These are phyloP conservation scores for Cercocebus atys DNA, from an alignment of 2,113 vertebrate species.

Conservation along the genomic window DNA sequence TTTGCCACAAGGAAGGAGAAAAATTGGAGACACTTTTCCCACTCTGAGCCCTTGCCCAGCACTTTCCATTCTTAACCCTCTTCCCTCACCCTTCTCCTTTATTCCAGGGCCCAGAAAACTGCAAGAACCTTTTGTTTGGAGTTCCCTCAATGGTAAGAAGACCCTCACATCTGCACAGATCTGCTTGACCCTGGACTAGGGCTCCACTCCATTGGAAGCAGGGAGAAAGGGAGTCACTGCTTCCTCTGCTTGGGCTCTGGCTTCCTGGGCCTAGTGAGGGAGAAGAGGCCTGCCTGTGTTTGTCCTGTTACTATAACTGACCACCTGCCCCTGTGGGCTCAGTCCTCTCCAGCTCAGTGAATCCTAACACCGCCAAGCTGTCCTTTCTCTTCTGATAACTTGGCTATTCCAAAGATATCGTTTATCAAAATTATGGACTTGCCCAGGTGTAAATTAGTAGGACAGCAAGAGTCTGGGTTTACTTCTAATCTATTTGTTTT, in stretches of 20 bases:
- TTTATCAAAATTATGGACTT: not conserved
- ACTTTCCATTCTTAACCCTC: not conserved
- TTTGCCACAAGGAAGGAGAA: accelerated
- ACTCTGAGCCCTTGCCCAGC: accelerated
- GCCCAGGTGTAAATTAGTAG: not conserved
- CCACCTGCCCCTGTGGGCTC: not conserved
- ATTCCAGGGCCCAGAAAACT: no score
- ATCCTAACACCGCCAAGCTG: not conserved
- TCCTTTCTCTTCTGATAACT: not conserved
- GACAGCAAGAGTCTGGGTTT: not conserved
- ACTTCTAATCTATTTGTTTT: not conserved
- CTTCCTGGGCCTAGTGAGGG: no score
- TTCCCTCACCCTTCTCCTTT: accelerated
- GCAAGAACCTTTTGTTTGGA: not conserved
- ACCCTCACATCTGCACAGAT: accelerated
- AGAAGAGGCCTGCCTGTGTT: no score
- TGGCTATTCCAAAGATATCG: not conserved
- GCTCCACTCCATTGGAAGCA: not conserved
- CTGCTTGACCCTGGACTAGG: not conserved
- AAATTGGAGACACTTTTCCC: not conserved
- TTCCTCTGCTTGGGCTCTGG: no score
- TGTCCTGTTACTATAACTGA: not conserved
- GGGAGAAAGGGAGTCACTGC: no score
- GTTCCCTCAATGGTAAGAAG: accelerated
- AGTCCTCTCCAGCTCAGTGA: accelerated